These are phyloP conservation scores for Hololepta plana DNA, from an alignment of 2,888 invertebrate genomes.

Conservation along the genomic window DNA sequence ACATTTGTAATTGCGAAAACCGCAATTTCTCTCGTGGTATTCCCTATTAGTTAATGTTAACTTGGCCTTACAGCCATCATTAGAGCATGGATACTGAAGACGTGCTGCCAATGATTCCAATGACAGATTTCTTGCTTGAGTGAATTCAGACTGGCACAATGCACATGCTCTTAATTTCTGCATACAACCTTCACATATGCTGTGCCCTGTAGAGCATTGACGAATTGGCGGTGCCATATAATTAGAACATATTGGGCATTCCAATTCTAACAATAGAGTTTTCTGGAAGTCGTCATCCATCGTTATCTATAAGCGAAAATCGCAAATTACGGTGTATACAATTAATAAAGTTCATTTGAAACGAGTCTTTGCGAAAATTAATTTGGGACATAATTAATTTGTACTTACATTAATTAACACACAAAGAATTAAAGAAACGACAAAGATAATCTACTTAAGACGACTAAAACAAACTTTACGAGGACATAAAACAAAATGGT, in stretches of 20 bases:
- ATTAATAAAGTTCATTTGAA: too few species aligned
- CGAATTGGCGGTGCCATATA: background rate
- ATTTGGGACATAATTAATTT: too few species aligned
- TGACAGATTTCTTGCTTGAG: background rate
- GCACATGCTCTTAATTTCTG: background rate
- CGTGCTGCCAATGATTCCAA: background rate
- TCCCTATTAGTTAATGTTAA: background rate
- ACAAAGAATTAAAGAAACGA: too few species aligned
- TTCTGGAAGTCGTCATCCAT: background rate
- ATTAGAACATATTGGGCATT: conserved; percentile 1
- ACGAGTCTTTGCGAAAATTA: too few species aligned
- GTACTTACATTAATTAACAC: too few species aligned
- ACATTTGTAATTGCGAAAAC: background rate
- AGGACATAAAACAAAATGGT: too few species aligned
- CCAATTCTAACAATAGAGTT: background rate
- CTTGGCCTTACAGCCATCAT: background rate
- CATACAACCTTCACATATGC: background rate
- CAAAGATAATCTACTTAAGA: too few species aligned
- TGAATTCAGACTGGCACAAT: background rate
- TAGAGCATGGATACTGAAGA: background rate
- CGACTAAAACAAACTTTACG: too few species aligned
- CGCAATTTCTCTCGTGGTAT: background rate
- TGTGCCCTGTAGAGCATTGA: conserved; percentile 1
- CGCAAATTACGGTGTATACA: too few species aligned
- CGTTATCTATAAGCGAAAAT: too few species aligned